Base-by-base conservation (phyloP, 2,888 invertebrate species). In the Trichacis sp. region DNA sequence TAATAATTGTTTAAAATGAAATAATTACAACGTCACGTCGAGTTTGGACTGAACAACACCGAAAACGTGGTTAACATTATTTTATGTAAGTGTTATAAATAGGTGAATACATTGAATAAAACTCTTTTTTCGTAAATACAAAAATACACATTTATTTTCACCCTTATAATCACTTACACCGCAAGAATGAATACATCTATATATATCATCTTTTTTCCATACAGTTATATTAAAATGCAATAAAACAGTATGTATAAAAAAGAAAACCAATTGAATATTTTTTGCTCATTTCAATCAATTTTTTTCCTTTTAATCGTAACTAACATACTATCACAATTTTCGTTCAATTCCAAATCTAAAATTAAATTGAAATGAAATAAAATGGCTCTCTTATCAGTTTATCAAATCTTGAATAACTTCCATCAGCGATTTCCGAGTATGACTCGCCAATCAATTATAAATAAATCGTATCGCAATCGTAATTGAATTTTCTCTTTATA, bases 81-180 rank as follows among this genome's bases (percentile, higher is more conserved):
- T 38, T 56, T 61, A 62, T 68, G 40, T 64, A 64, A 59, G 12
- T 19, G n/a, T 29, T 46, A 12, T 20, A 46, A 20, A 14, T 19
- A 45, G 18, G 20, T 20, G 18, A 71, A 69, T 69, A 40, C 9
- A 24, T 20, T 8, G 11, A 70, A 71, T 71, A 64, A 68, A 68
- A 72, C 52, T 70, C 47, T 68, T 71, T 66, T 74, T 73, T 80
- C 75, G 68, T 77, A 74, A 75, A 78, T 79, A 77, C 68, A 81
- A 81, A 82, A 80, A 81, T 80, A 82, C 75, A 69, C 61, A 58
- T 81, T 82, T 79, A 78, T 82, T 82, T 75, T 68, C 73, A 76
- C 74, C 74, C 71, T 59, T 66, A 71, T 64, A 66, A 72, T 72
- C 68, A 71, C 66, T 72, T 72, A 71, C 71, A 70, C 71, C 73